phyloP scores from a whole-genome alignment of 2,797 vertebrate genomes.

The Pterois miles region DNA sequence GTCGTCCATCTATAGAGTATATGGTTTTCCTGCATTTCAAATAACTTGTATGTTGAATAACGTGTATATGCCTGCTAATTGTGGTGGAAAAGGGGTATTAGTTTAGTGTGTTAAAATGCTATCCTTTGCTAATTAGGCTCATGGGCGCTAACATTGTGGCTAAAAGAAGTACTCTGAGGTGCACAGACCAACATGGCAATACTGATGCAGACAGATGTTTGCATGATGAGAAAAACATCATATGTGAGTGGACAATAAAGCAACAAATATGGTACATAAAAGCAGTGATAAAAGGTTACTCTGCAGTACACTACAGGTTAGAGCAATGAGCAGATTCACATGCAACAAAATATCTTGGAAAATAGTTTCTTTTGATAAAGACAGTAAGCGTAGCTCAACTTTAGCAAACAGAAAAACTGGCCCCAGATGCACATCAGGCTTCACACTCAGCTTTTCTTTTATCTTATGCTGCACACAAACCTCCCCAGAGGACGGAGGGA shows the following conservation, averaged over 20 bases:
- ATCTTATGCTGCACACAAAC: background rate
- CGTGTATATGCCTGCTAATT: no score
- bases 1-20: no score
- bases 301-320: background rate
- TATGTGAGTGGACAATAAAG: background rate
- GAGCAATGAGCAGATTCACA: background rate
- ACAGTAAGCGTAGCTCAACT: background rate
- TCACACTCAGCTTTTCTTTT: constrained; percentile 3
- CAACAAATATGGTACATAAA: background rate
- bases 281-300: background rate
- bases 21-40: no score
- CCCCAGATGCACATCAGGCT: background rate
- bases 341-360: background rate
- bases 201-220: background rate
- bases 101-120: background rate
- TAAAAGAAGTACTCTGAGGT: background rate
- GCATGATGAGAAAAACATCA: background rate
- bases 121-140: background rate
- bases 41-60: no score
- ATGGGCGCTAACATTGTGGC: accelerated
- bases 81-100: no score
- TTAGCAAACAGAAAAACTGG: background rate
- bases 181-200: background rate
- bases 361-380: background rate
- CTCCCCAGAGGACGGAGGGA: constrained; percentile 6